Base-by-base conservation (phyloP, 1,140 invertebrate species). In the Lepidurus packardi region DNA sequence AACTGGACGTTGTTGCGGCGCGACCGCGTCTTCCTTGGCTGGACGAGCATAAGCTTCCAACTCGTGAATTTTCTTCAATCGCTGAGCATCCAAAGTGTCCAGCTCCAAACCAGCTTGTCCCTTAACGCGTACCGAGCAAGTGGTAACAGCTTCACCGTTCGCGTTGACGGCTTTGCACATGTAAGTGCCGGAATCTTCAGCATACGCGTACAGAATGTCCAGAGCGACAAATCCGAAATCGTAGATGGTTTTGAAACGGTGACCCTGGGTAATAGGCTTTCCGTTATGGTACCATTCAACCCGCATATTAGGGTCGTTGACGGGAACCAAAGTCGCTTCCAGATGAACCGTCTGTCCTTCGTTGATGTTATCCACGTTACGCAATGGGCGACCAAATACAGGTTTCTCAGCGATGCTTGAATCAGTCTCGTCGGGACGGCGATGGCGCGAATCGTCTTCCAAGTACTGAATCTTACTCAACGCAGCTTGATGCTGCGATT, bases 211-310 rank as follows among this genome's bases (percentile, higher is more conserved):
- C 43, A 88, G 80, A 78, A 90, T 87, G 79, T 89, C 88, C 41
- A 89, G 80, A 24, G 86, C 84, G 10, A 89, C 88, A 82, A 86
- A 88, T 25, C 88, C 87, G 80, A 88, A 88, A 80, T 89, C 88
- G 80, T 88, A 84, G 73, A 85, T 85, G 41, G 88, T 88, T 73
- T 86, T 86, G 82, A 88, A 90, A 21, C 90, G 85, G 82, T 89
- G 87, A 75, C 94, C 93, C 83, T 94, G 93, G 81, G 92, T 91
- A 81, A 98, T 91, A 1, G 95, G 94, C 82, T 90, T 89, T 77
- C 95, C 96, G 86, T 98, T 95, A 78, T 84, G 83, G 85, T 90
- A 97, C 96, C 96, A 98, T 86, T 98, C 95, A 25, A 98, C 94
- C 79, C 74, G 43, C 93, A 98, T 95, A 1, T 94, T 95, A 7